Evolutionary conservation across 92 coral and sea anemone genomes (phyloP).

Genomic region (Zoanthus sociatus): DNA sequence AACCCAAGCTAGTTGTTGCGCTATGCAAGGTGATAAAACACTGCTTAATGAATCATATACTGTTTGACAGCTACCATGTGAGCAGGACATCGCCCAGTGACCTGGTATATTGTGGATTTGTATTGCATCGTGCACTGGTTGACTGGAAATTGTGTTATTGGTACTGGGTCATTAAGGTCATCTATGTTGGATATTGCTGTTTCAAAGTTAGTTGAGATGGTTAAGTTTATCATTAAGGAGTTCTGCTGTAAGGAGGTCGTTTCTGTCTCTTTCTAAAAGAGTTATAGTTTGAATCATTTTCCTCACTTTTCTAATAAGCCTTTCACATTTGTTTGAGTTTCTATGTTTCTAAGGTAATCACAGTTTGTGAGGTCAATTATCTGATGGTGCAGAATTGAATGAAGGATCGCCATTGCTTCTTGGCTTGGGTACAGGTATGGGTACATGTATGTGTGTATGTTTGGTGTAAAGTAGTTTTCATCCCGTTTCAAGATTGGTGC

Average conservation of each 20-base stretch:
- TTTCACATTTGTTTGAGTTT: too few relatives aligned
- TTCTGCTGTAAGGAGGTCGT: neutral
- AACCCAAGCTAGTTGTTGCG: slow-evolving; percentile 17
- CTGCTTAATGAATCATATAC: slow-evolving; percentile 41
- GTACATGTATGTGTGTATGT: too few relatives aligned
- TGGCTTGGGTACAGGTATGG: too few relatives aligned
- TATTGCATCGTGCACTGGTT: neutral
- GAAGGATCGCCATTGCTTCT: too few relatives aligned
- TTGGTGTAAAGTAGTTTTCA: too few relatives aligned
- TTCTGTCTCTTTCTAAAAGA: neutral
- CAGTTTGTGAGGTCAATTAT: too few relatives aligned
- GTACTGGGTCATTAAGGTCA: too few relatives aligned
- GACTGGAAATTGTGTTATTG: too few relatives aligned
- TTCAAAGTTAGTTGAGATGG: slow-evolving; percentile 7
- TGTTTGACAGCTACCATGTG: slow-evolving; percentile 35
- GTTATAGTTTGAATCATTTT: neutral
- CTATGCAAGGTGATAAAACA: slow-evolving; percentile 33
- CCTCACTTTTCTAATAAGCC: too few relatives aligned
- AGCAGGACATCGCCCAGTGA: slow-evolving; percentile 53
- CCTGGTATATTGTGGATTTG: slow-evolving; percentile 38
- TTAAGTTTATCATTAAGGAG: slow-evolving; percentile 32
- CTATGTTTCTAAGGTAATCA: too few relatives aligned
- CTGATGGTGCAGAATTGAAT: too few relatives aligned
- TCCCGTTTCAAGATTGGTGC: too few relatives aligned
- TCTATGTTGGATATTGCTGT: slow-evolving; percentile 3